A percentile compares a stretch with the other conserved stretches of the same genome.
Conservation (phyloP, 2,888 invertebrate species). For the Allacma fusca region DNA sequence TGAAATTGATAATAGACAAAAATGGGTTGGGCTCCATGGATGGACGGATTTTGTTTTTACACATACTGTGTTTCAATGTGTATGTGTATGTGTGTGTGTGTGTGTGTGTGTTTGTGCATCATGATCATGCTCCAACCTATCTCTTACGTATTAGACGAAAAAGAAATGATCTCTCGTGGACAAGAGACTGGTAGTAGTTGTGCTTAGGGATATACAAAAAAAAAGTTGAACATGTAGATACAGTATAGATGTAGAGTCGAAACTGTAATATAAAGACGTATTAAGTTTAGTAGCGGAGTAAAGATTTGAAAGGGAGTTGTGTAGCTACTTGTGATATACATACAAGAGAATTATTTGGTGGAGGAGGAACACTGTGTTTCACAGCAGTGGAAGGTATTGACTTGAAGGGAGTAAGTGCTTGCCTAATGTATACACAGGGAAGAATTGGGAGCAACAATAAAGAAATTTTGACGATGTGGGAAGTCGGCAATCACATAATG, state of each 20-base stretch:
- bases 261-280: no score
- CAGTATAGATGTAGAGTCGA: no score
- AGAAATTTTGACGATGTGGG: constrained; percentile 49
- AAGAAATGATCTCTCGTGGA: constrained; percentile 9
- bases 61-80: background rate
- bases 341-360: constrained; percentile 10
- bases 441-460: constrained; percentile 45
- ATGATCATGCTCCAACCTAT: background rate
- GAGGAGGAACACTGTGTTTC: constrained; percentile 8
- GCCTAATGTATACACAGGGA: background rate
- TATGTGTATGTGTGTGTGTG: no score
- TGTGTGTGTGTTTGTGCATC: constrained; percentile 25
- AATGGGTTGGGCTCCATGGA: constrained; percentile 42
- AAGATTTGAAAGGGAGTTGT: background rate
- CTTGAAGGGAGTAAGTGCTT: background rate
- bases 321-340: background rate
- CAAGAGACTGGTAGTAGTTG: constrained; percentile 2
- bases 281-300: no score
- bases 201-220: background rate
- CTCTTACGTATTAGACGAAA: background rate
- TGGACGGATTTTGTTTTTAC: constrained; percentile 41
- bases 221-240: background rate
- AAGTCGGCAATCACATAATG: constrained; percentile 51
- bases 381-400: constrained; percentile 7
- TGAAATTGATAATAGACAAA: constrained; percentile 48